These are phyloP conservation scores for Campaea margaritaria DNA, from an alignment of 2,888 invertebrate genomes.

Conservation along the genomic window DNA sequence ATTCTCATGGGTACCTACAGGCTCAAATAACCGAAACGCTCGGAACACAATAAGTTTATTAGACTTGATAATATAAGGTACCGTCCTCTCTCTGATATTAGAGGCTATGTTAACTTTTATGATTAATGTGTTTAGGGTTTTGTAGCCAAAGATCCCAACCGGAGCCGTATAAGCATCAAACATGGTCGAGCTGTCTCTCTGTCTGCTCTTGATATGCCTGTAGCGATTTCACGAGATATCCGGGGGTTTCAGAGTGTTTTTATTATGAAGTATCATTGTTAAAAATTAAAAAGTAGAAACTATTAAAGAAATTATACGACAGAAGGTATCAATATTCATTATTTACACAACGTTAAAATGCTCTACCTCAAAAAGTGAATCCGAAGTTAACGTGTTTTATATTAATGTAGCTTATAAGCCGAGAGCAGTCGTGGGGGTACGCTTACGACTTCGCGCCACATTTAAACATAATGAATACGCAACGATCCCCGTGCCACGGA, in stretches of 20 bases:
- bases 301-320: too few relatives aligned
- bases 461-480: conserved; percentile 53
- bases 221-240: too few relatives aligned
- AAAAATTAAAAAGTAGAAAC: too few relatives aligned
- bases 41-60: conserved; percentile 15
- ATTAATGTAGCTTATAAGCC: conserved; percentile 58
- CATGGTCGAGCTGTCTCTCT: too few relatives aligned
- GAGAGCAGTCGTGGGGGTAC: conserved; percentile 14
- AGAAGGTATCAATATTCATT: too few relatives aligned
- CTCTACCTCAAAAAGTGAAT: conserved; percentile 11
- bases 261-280: too few relatives aligned
- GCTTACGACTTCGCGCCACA: conserved; percentile 26
- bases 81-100: conserved; percentile 19
- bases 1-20: conserved; percentile 23
- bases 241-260: too few relatives aligned
- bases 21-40: conserved; percentile 27
- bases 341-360: not conserved
- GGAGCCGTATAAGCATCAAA: too few relatives aligned
- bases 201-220: too few relatives aligned
- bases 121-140: conserved; percentile 10
- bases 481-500: conserved; percentile 45
- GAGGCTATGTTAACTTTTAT: conserved; percentile 5
- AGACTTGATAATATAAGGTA: conserved; percentile 14
- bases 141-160: too few relatives aligned
- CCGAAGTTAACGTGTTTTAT: conserved; percentile 52